phyloP scores from a whole-genome alignment of 2,888 invertebrate species.

The Cyclophora punctaria region DNA sequence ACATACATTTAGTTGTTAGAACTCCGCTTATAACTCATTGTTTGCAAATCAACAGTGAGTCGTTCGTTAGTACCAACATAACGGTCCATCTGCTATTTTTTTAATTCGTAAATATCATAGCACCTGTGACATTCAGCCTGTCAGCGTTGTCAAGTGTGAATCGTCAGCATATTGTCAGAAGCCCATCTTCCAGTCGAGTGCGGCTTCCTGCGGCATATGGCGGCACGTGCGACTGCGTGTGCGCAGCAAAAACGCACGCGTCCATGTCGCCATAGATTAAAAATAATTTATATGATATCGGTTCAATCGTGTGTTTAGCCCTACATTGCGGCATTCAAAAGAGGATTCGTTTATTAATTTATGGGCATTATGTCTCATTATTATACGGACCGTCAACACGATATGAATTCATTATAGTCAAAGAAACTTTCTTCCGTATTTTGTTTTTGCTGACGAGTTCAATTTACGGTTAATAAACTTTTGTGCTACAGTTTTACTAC shows the following conservation, averaged over 20 bases:
- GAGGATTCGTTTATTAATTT: no score
- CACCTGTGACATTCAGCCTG: conserved; percentile 32
- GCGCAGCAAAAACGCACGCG: conserved; percentile 30
- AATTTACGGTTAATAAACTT: no score
- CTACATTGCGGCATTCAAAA: no score
- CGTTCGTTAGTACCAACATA: background rate
- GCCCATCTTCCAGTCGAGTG: conserved; percentile 65
- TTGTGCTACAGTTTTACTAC: no score
- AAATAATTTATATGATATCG: conserved; percentile 16
- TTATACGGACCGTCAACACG: no score
- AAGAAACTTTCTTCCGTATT: no score
- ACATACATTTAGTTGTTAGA: no score
- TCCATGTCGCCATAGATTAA: conserved; percentile 38
- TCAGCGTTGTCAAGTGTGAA: conserved; percentile 22
- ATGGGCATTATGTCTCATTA: no score
- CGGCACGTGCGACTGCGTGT: conserved; percentile 51
- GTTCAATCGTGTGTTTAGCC: no score
- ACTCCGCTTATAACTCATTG: no score
- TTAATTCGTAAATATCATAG: conserved; percentile 8
- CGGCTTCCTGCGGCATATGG: conserved; percentile 67
- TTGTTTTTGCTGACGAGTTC: no score
- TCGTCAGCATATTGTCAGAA: conserved; percentile 34
- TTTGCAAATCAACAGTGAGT: conserved; percentile 1
- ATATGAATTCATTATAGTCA: no score
- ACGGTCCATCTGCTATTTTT: conserved; percentile 10